Percentiles rank a stretch among this genome's conserved stretches.
Conservation (phyloP, 2,113 vertebrate species). For the Oncorhynchus keta region DNA sequence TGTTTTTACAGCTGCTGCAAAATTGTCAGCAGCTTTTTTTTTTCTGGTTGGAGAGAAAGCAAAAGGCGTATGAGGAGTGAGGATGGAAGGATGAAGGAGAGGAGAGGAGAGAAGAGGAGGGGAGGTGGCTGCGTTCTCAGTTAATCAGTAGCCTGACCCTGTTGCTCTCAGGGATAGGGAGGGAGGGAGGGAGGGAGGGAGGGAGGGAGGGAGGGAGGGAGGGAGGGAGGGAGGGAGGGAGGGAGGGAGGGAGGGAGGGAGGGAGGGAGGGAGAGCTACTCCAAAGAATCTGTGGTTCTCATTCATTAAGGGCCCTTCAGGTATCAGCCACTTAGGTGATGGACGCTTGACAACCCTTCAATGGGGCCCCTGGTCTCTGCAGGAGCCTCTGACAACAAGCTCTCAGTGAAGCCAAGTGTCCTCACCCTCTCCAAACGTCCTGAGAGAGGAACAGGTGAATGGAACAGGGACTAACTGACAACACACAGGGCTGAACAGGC, state of each 20-base stretch:
- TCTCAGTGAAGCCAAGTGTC: background rate
- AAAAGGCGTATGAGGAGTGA: background rate
- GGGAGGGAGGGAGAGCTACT: background rate
- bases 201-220: too few species aligned
- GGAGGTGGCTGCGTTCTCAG: background rate
- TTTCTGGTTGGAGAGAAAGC: slow-evolving; percentile 21
- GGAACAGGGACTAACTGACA: too few species aligned
- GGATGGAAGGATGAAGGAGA: background rate
- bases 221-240: too few species aligned
- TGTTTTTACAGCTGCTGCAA: slow-evolving; percentile 38
- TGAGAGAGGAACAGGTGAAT: background rate
- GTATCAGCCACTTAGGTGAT: slow-evolving; percentile 5
- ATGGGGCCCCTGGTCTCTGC: background rate
- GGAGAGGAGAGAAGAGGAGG: background rate
- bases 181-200: too few species aligned
- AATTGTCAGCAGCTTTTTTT: slow-evolving; percentile 20
- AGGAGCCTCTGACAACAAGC: background rate
- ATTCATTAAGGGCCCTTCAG: slow-evolving; percentile 10
- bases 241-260: too few species aligned
- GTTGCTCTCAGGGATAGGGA: background rate
- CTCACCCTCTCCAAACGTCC: background rate
- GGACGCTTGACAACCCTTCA: slow-evolving; percentile 8
- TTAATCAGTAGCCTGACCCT: too few species aligned
- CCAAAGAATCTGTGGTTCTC: slow-evolving; percentile 1
- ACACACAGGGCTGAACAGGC: too few species aligned